Percentiles rank a stretch among this genome's conserved stretches.
phyloP scores from a whole-genome alignment of 2,888 invertebrate genomes.

The Eristalis arbustorum region DNA sequence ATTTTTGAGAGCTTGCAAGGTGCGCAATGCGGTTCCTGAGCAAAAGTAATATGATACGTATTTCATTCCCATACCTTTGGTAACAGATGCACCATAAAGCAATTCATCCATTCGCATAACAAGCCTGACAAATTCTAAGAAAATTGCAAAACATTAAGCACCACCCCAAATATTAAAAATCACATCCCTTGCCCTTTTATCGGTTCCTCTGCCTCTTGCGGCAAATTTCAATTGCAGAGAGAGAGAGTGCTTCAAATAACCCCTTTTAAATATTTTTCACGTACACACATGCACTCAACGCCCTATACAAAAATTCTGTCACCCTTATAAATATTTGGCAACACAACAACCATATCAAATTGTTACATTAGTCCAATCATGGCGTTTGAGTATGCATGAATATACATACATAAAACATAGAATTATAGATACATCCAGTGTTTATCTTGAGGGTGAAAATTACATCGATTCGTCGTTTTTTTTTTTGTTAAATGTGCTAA shows the following conservation, averaged over 20 bases:
- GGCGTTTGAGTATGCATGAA: background rate
- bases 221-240: conserved; percentile 9
- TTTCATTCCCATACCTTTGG: background rate
- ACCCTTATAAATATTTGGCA: conserved; percentile 12
- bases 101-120: background rate
- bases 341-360: conserved; percentile 22
- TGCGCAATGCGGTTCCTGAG: too few relatives aligned
- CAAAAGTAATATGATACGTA: too few relatives aligned
- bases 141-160: background rate
- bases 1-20: too few relatives aligned
- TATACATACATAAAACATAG: background rate
- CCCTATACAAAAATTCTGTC: background rate
- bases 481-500: background rate
- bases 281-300: background rate
- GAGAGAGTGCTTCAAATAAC: background rate
- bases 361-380: conserved; percentile 24
- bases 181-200: background rate
- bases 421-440: background rate
- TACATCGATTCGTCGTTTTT: background rate
- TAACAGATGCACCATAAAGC: background rate
- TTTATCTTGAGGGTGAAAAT: background rate
- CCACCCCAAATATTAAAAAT: background rate
- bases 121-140: background rate
- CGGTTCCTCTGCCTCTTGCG: background rate
- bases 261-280: conserved; percentile 1